Evolutionary conservation across 2,113 vertebrate species (phyloP).

Genomic region (Donacobius atricapilla): DNA sequence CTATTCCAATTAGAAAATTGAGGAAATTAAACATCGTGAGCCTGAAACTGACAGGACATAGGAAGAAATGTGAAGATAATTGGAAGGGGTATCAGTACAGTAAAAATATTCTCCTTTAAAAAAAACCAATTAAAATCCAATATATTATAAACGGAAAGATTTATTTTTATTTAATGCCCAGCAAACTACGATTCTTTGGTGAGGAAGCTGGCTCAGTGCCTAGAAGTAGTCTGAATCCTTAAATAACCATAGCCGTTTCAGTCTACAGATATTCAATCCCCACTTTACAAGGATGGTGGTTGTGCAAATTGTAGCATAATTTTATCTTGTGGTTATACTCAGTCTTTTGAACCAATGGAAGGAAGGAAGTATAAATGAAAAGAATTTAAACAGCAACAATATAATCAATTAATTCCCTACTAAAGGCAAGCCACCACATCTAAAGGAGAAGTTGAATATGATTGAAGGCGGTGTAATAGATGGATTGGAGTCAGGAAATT

Average conservation of each 20-base stretch:
- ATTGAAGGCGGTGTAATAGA: background rate
- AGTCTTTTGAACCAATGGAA: background rate
- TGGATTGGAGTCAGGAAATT: constrained; percentile 15
- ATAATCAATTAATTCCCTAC: background rate
- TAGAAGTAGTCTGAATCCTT: background rate
- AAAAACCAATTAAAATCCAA: background rate
- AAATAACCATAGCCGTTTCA: background rate
- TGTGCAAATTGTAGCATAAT: background rate
- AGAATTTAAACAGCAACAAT: background rate
- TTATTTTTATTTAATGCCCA: background rate
- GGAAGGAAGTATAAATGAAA: background rate
- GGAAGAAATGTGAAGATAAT: background rate
- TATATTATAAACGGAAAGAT: background rate
- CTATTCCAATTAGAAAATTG: background rate
- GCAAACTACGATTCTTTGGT: background rate
- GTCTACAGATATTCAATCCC: background rate
- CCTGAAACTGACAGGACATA: background rate
- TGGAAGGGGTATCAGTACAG: background rate
- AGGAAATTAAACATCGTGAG: background rate
- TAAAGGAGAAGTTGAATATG: background rate
- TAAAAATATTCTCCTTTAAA: background rate
- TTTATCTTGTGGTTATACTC: background rate
- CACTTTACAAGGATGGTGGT: background rate
- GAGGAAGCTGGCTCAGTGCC: background rate
- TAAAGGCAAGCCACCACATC: background rate